These are phyloP conservation scores for Apamea sordens DNA, from an alignment of 2,888 invertebrate genomes.

Conservation along the genomic window DNA sequence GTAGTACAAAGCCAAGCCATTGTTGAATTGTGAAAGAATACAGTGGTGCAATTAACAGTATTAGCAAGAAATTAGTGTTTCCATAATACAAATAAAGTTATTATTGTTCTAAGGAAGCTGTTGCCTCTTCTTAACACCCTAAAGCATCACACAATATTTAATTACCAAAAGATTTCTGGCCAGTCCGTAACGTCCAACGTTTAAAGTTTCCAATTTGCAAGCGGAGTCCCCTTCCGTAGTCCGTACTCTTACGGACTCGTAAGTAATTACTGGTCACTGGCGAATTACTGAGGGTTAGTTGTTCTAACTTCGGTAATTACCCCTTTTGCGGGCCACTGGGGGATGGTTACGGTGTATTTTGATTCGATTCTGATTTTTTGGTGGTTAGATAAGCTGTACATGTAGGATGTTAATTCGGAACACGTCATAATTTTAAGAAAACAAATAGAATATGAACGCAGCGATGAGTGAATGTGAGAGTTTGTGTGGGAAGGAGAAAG, in stretches of 20 bases:
- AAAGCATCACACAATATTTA: slow-evolving; percentile 37
- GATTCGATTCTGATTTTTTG: slow-evolving; percentile 25
- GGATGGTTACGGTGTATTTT: slow-evolving; percentile 45
- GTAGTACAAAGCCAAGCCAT: too few species aligned
- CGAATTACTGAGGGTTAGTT: slow-evolving; percentile 69
- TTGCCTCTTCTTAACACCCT: not conserved
- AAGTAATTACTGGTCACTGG: slow-evolving; percentile 69
- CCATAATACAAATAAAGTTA: not conserved
- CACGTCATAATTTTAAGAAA: too few species aligned
- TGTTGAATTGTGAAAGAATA: too few species aligned
- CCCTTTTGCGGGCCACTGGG: slow-evolving; percentile 51
- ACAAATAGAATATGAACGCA: not conserved
- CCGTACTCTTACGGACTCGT: slow-evolving; percentile 62
- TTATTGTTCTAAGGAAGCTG: not conserved
- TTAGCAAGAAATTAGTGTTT: too few species aligned
- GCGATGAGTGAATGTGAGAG: not conserved
- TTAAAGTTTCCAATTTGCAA: slow-evolving; percentile 70
- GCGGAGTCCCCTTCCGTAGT: slow-evolving; percentile 55
- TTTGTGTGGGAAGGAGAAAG: not conserved
- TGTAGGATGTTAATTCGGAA: too few species aligned
- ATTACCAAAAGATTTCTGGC: slow-evolving; percentile 55
- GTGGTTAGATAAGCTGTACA: not conserved
- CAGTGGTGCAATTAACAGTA: too few species aligned
- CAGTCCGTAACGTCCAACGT: slow-evolving; percentile 40
- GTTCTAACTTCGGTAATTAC: slow-evolving; percentile 73